A percentile compares a stretch with the other conserved stretches of the same genome.
phyloP scores from a whole-genome alignment of 2,888 invertebrate genomes.

The Cyrtodaria siliqua region DNA sequence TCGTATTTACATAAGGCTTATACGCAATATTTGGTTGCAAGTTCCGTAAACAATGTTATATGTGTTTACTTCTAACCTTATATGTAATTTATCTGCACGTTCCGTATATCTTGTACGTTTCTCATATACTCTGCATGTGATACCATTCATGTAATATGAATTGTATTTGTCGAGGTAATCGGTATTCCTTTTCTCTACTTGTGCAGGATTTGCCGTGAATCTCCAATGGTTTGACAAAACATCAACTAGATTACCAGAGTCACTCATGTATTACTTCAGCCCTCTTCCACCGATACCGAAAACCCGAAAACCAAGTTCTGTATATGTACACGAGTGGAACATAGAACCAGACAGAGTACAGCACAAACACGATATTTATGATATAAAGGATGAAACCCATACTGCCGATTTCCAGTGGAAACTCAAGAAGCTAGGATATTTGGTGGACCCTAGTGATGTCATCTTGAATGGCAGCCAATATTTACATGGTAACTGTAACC shows the following conservation, averaged over 20 bases:
- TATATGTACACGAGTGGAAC: not conserved
- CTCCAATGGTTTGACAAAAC: conserved; percentile 79
- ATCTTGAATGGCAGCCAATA: conserved; percentile 82
- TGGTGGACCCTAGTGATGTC: conserved; percentile 77
- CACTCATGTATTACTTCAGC: conserved; percentile 75
- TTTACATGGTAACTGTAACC: conserved; percentile 82
- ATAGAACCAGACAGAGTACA: not conserved
- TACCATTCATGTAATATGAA: no score
- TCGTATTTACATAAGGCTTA: no score
- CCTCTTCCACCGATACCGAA: conserved; percentile 53
- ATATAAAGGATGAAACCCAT: not conserved
- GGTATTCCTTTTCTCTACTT: no score
- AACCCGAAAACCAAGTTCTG: not conserved
- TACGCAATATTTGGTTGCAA: no score
- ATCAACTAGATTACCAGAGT: conserved; percentile 80
- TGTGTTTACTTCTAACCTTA: no score
- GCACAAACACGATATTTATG: not conserved
- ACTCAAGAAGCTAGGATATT: conserved; percentile 74
- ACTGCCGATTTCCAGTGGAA: conserved; percentile 67
- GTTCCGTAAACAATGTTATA: no score
- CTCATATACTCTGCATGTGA: no score
- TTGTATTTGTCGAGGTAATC: no score
- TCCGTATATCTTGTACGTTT: no score
- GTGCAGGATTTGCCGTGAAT: conserved; percentile 77
- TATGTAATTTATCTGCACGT: no score